These are phyloP conservation scores for Gerris lacustris DNA, from an alignment of 2,888 invertebrate genomes.

Conservation along the genomic window DNA sequence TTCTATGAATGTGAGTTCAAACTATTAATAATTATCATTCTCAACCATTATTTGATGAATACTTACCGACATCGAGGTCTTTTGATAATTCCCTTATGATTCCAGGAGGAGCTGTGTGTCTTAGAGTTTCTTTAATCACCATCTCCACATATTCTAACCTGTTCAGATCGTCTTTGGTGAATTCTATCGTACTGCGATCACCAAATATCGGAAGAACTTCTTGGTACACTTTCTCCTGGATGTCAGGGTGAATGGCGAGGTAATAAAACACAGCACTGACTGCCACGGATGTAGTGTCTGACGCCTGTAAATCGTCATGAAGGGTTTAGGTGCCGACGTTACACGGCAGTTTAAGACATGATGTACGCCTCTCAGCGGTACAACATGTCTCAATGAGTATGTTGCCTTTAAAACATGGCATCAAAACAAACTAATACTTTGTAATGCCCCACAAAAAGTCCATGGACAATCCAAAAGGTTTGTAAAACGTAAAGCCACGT, in stretches of 20 bases:
- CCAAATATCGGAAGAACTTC: constrained; percentile 1
- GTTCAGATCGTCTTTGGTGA: not conserved
- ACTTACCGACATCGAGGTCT: constrained; percentile 4
- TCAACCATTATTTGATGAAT: too few relatives aligned
- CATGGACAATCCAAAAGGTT: too few relatives aligned
- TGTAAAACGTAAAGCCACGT: too few relatives aligned
- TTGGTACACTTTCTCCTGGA: not conserved
- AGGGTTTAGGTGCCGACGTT: too few relatives aligned
- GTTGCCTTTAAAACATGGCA: too few relatives aligned
- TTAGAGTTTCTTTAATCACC: not conserved
- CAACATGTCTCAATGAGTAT: too few relatives aligned
- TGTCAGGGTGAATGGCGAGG: not conserved
- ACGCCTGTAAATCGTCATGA: not conserved
- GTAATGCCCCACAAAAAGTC: too few relatives aligned
- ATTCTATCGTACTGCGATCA: not conserved
- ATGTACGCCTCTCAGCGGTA: too few relatives aligned
- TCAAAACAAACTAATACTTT: too few relatives aligned
- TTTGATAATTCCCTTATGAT: not conserved
- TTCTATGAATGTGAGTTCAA: too few relatives aligned
- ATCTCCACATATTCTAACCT: not conserved
- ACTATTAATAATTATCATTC: too few relatives aligned
- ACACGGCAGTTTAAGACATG: too few relatives aligned
- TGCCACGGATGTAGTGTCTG: not conserved
- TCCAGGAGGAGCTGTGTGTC: not conserved
- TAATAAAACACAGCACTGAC: not conserved